A percentile compares a stretch with the other conserved stretches of the same genome.
Evolutionary conservation across 2,113 vertebrate species (phyloP).

Genomic region (Chroicocephalus ridibundus): DNA sequence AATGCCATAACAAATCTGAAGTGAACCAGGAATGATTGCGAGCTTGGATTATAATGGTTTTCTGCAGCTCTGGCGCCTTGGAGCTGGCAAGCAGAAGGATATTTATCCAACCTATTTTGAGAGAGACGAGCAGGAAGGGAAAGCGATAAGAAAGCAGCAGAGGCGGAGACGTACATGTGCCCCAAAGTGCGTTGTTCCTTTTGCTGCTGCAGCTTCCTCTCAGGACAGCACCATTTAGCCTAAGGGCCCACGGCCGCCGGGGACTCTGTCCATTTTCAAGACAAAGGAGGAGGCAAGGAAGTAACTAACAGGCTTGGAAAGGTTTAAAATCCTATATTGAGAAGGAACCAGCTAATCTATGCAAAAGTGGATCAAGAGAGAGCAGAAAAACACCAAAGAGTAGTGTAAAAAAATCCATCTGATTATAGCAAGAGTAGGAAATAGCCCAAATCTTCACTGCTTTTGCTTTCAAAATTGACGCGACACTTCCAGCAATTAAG

Average conservation of each 20-base stretch:
- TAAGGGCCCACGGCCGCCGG: not conserved
- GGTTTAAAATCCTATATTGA: not conserved
- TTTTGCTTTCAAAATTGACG: slow-evolving; percentile 21
- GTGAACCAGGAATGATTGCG: not conserved
- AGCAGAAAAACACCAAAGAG: not conserved
- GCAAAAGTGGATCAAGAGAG: not conserved
- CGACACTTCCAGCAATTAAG: not conserved
- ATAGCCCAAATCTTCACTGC: not conserved
- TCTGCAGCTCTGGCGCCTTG: not conserved
- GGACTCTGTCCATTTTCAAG: not conserved
- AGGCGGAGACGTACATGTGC: not conserved
- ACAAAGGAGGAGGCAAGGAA: not conserved
- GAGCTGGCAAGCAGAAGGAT: not conserved
- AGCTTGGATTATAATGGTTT: accelerated
- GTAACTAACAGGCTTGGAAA: not conserved
- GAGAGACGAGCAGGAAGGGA: slow-evolving; percentile 33
- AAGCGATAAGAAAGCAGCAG: not conserved
- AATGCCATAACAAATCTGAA: not conserved
- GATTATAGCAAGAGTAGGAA: not conserved
- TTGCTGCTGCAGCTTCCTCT: slow-evolving; percentile 16
- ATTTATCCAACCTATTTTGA: slow-evolving; percentile 60
- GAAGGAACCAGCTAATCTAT: not conserved
- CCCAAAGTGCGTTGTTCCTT: not conserved
- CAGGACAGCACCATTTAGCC: not conserved
- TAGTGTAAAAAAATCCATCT: not conserved